Conservation (phyloP, 2,113 vertebrate genomes). For the Otocyon megalotis region DNA sequence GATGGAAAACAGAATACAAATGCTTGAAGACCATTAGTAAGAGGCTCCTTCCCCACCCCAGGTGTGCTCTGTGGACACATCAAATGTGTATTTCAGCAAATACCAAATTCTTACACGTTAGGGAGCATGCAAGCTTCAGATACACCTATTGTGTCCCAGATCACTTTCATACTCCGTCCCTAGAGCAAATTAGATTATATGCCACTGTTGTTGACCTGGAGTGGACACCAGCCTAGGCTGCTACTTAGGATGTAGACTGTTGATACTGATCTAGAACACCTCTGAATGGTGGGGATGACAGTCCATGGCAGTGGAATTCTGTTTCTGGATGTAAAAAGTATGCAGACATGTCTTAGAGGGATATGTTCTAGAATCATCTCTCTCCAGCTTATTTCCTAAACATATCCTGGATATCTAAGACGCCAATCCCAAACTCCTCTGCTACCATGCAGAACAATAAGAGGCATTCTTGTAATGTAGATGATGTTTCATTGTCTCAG, state of each 20-base stretch:
- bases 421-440: neutral
- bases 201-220: neutral
- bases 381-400: slow-evolving; percentile 37
- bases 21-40: neutral
- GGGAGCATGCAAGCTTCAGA: neutral
- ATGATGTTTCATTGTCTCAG: slow-evolving; percentile 30
- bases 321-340: neutral
- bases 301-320: neutral
- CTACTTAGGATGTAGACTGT: neutral
- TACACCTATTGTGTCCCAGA: neutral
- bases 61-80: neutral
- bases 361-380: neutral
- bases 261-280: neutral
- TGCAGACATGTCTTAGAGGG: neutral
- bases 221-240: neutral
- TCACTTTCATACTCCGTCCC: neutral
- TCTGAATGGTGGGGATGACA: neutral
- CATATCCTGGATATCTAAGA: neutral
- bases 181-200: neutral
- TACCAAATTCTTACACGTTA: slow-evolving; percentile 45
- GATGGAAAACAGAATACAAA: neutral
- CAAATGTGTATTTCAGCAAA: slow-evolving; percentile 31
- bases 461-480: slow-evolving; percentile 5
- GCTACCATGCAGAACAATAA: neutral
- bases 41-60: neutral